phyloP scores from a whole-genome alignment of 92 coral and sea anemone species.

The Porites divaricata region DNA sequence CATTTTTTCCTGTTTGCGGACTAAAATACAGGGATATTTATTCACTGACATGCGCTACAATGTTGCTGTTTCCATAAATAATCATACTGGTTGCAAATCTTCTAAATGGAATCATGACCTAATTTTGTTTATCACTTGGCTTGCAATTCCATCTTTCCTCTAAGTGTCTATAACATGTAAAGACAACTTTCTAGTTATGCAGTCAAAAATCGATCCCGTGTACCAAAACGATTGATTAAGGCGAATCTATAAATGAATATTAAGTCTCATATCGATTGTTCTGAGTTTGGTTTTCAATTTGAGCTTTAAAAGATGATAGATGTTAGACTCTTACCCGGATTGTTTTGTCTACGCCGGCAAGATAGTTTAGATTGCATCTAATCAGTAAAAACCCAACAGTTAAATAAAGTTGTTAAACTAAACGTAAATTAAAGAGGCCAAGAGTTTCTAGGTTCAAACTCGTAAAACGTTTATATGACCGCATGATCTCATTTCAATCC shows the following conservation, averaged over 20 bases:
- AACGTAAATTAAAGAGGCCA: neutral
- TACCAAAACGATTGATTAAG: neutral
- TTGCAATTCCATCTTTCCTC: neutral
- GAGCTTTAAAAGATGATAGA: neutral
- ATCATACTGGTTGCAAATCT: neutral
- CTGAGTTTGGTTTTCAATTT: neutral
- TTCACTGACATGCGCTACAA: neutral
- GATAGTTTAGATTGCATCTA: neutral
- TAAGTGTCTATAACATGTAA: neutral
- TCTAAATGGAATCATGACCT: neutral
- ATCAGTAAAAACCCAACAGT: neutral
- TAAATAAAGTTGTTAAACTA: too few species aligned
- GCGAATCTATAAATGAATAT: neutral
- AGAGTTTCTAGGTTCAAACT: neutral
- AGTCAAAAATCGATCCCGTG: neutral
- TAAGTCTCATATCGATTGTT: neutral
- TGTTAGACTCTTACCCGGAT: conserved; percentile 1
- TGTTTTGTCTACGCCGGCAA: neutral
- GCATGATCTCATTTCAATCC: conserved; percentile 34
- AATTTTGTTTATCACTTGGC: neutral
- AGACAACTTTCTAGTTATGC: neutral
- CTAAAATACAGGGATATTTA: too few species aligned
- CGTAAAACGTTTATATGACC: conserved; percentile 27
- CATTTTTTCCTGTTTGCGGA: too few species aligned
- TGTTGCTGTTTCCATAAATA: neutral